Evolutionary conservation across 2,888 invertebrate genomes (phyloP), one percentile per base, ranked within the genome.

Genomic region (Bugula neritina): DNA sequence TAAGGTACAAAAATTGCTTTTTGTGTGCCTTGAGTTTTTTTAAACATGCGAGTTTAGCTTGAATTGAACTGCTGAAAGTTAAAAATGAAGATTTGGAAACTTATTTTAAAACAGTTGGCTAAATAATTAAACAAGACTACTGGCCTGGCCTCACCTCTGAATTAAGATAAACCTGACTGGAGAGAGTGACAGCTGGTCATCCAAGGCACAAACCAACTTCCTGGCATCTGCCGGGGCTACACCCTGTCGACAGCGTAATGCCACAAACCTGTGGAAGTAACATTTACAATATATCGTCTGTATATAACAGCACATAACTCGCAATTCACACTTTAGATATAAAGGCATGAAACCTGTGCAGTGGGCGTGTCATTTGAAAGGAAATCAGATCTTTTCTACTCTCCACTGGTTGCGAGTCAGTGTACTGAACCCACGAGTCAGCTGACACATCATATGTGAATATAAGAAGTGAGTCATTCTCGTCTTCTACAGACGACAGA

Each of bases 111-210:
- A n/a, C n/a, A n/a, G n/a, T n/a, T n/a, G n/a, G n/a, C n/a, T n/a
- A n/a, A n/a, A n/a, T n/a, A n/a, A n/a, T n/a, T n/a, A n/a, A n/a
- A n/a, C n/a, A n/a, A n/a, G n/a, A n/a, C n/a, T n/a, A n/a, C n/a
- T n/a, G n/a, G n/a, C n/a, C n/a, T n/a, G n/a, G n/a, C n/a, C 74
- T 73, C 73, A 81, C 82, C 77, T 80, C 74, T 81, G 81, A 76
- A 78, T 80, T 2, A 81, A 71, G 10, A 82, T 77, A 52, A 80
- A 77, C 54, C 78, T 78, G 2, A 77, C 80, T 27, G 77, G 74
- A 69, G 79, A 74, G 71, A 78, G 77, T 1, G 74, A 74, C 17
- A 82, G 76, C 43, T 78, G 76, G 1, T 75, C 74, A 1, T 77
- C 79, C 27, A 82, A 77, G 1, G 74, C 74, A 1, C 69, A 73